Evolutionary conservation across 1,140 invertebrate species (phyloP), one percentile per base, ranked within the genome.

Genomic region (Micrasema longulum): DNA sequence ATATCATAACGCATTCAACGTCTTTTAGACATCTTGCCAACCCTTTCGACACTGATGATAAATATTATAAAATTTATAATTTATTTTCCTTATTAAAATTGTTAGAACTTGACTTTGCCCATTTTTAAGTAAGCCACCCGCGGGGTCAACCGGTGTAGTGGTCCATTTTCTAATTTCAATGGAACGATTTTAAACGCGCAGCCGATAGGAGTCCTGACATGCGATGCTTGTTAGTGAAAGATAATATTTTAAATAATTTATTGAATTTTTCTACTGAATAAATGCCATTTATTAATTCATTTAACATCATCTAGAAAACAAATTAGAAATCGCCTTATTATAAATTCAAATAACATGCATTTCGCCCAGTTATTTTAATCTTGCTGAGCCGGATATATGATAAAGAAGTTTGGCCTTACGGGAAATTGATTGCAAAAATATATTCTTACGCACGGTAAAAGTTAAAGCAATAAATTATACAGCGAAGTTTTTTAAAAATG

Each of bases 61-160:
- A 60, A 60, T 60, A 60, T 16, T n/a, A 11, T n/a, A 38, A 18
- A n/a, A 41, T 11, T 41, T 36, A 18, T 60, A 38, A 60, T 60
- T 60, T 60, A 60, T 60, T 60, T 41, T 14, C 35, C 55, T 60
- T 60, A 60, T 60, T 60, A 60, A 60, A 38, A 60, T 60, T 60
- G 36, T 41, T 60, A 14, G 52, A 43, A 55, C 36, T 38, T 41
- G 36, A 60, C 16, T 60, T n/a, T 41, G 36, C 14, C 35, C 55
- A 41, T 41, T 60, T 60, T 38, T 14, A 60, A 41, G 36, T 16
- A 20, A 60, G 55, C 55, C 55, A 38, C 55, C 55, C 55, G 55
- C 55, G 36, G 55, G 35, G 55, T 43, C 35, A 41, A 18, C 31
- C 35, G 16, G 10, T 60, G 36, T 16, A 16, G 55, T 6, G 31